These are phyloP conservation scores for Aethes cnicana DNA, from an alignment of 2,888 invertebrate genomes.

Conservation along the genomic window DNA sequence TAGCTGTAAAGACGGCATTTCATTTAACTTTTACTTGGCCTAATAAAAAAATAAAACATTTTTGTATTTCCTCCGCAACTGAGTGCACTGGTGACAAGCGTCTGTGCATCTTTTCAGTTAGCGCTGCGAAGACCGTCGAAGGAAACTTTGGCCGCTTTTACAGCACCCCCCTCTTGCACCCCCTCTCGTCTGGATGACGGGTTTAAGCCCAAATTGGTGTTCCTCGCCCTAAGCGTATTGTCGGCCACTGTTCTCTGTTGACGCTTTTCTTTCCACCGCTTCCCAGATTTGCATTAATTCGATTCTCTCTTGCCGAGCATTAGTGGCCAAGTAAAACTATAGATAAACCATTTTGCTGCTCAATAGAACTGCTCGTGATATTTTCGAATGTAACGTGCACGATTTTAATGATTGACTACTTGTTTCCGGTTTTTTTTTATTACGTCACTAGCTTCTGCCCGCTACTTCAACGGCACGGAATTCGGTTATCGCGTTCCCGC, in stretches of 20 bases:
- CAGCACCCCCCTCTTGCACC: slow-evolving; percentile 3
- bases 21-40: too few relatives aligned
- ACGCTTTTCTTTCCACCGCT: background rate
- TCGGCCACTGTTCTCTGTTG: background rate
- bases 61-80: background rate
- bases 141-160: slow-evolving; percentile 23
- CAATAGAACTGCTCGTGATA: too few relatives aligned
- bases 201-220: slow-evolving; percentile 11
- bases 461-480: too few relatives aligned
- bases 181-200: background rate
- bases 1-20: too few relatives aligned
- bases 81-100: background rate
- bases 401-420: too few relatives aligned
- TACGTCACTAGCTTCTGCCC: too few relatives aligned
- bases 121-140: slow-evolving; percentile 12
- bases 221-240: slow-evolving; percentile 1
- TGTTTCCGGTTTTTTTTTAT: too few relatives aligned
- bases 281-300: slow-evolving; percentile 25
- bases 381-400: too few relatives aligned
- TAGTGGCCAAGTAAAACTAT: too few relatives aligned
- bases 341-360: background rate
- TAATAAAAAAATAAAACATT: background rate
- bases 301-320: background rate
- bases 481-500: too few relatives aligned
- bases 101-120: slow-evolving; percentile 24